A percentile compares a stretch with the other conserved stretches of the same genome.
These are phyloP conservation scores for Gracilinanus agilis DNA, from an alignment of 2,113 vertebrate species.

Conservation along the genomic window DNA sequence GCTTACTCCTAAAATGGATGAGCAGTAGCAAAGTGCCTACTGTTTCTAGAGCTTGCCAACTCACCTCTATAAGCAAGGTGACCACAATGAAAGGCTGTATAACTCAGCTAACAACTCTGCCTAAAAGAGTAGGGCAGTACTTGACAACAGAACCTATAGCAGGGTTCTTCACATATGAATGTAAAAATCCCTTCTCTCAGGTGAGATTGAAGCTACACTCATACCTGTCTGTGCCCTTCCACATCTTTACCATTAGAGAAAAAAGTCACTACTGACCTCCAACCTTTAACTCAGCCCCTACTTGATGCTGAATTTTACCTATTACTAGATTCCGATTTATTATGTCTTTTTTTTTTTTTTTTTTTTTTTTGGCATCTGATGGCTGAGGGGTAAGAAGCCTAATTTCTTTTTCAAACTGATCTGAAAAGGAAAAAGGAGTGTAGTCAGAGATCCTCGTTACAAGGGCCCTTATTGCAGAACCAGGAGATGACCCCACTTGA, in stretches of 20 bases:
- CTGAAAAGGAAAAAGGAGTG: neutral
- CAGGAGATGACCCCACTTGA: conserved; percentile 4
- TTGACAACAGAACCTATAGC: neutral
- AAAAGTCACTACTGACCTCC: neutral
- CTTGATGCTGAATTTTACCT: neutral
- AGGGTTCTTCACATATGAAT: neutral
- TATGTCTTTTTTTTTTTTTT: neutral
- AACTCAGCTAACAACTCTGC: neutral
- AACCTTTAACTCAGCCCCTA: neutral
- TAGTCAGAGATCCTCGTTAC: neutral
- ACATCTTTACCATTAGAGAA: neutral
- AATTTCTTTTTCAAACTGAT: neutral
- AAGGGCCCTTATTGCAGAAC: neutral
- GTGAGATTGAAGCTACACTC: neutral
- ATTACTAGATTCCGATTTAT: neutral
- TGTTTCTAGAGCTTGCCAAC: neutral
- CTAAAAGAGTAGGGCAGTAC: too few relatives aligned
- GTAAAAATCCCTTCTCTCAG: neutral
- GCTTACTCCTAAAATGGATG: neutral
- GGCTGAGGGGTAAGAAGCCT: neutral
- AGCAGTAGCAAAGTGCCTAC: neutral
- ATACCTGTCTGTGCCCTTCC: neutral
- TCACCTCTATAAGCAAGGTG: neutral
- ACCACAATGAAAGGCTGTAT: neutral
- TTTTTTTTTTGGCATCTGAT: neutral